Evolutionary conservation across 2,113 vertebrate genomes (phyloP).

Genomic region (Phoxinus phoxinus): DNA sequence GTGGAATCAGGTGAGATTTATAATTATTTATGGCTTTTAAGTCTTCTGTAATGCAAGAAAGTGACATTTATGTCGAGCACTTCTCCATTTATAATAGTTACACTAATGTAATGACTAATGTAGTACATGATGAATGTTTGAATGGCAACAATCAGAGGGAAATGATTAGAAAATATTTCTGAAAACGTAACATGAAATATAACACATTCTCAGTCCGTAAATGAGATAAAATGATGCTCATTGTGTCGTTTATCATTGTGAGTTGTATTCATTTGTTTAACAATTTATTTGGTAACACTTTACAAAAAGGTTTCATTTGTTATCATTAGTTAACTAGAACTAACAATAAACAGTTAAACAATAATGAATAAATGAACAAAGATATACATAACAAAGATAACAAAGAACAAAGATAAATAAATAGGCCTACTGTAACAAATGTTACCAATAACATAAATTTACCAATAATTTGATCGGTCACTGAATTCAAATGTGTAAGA

Average conservation of each 20-base stretch:
- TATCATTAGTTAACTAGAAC: too few species aligned
- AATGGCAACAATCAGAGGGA: neutral
- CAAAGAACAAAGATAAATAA: too few species aligned
- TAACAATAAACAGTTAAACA: too few species aligned
- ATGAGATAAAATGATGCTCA: neutral
- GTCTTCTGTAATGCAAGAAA: neutral
- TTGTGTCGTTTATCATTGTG: slow-evolving; percentile 26
- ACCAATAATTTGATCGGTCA: neutral
- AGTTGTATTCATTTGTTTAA: slow-evolving; percentile 11
- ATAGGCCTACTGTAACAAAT: too few species aligned
- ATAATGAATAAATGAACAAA: too few species aligned
- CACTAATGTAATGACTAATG: neutral
- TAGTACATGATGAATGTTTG: neutral
- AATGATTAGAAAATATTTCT: neutral
- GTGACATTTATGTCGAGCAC: neutral
- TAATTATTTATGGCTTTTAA: neutral
- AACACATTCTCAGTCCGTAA: neutral
- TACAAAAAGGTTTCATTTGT: too few species aligned
- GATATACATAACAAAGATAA: too few species aligned
- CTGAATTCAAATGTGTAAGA: neutral
- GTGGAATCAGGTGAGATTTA: slow-evolving; percentile 53
- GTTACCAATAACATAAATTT: neutral
- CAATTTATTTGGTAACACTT: too few species aligned
- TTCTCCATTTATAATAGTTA: neutral
- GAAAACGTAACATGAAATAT: neutral